A percentile compares a stretch with the other conserved stretches of the same genome.
These are phyloP conservation scores for Alcis repandata DNA, from an alignment of 2,888 invertebrate genomes.

Conservation along the genomic window DNA sequence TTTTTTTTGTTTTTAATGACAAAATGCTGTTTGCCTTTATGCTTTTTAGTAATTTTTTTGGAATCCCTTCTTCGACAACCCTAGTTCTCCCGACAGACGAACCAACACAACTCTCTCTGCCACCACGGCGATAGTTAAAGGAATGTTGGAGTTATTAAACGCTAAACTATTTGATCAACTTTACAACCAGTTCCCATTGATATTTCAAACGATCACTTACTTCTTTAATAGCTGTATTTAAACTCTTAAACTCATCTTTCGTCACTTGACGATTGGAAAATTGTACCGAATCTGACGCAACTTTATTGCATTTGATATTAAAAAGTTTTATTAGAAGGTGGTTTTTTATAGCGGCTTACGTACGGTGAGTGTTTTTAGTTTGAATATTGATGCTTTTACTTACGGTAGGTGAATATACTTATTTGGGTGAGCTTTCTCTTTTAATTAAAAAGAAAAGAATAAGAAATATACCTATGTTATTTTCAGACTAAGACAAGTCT, in stretches of 20 bases:
- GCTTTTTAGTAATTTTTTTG: background rate
- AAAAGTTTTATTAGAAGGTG: conserved; percentile 18
- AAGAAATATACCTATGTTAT: no score
- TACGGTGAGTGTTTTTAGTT: conserved; percentile 13
- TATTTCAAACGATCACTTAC: conserved; percentile 35
- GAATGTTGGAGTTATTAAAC: conserved; percentile 69
- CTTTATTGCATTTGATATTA: conserved; percentile 22
- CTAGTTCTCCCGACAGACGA: conserved; percentile 30
- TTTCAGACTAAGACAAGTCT: no score
- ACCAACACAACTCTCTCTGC: conserved; percentile 52
- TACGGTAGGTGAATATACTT: no score
- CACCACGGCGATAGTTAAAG: conserved; percentile 56
- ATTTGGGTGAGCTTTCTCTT: conserved; percentile 2
- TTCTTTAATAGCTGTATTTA: conserved; percentile 36
- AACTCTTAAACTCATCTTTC: conserved; percentile 36
- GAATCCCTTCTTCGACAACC: conserved; percentile 25
- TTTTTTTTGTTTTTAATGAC: no score
- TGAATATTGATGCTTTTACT: background rate
- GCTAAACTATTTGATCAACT: conserved; percentile 54
- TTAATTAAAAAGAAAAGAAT: no score
- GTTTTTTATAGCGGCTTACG: conserved; percentile 16
- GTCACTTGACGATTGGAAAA: conserved; percentile 32
- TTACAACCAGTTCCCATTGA: conserved; percentile 44
- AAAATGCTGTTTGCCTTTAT: no score
- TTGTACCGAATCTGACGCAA: conserved; percentile 25